Conservation (phyloP, 92 coral and sea anemone species). For the Actinernus sp. region DNA sequence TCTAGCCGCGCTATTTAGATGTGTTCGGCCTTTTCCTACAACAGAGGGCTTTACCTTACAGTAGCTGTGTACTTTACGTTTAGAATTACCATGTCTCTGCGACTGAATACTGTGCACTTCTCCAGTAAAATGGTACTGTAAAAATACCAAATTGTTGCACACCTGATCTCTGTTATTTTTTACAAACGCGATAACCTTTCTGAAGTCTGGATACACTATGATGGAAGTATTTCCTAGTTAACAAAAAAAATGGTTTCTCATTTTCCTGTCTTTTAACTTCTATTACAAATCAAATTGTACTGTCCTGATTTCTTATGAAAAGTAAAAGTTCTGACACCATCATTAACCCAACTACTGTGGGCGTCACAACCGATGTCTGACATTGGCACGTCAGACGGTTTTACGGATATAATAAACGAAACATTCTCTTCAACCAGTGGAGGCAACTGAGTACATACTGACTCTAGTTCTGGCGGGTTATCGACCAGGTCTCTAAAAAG, state of each 20-base stretch:
- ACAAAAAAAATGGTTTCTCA: background rate
- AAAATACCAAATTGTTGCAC: conserved; percentile 27
- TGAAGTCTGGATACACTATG: conserved; percentile 32
- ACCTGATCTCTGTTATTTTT: conserved; percentile 34
- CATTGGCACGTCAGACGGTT: conserved; percentile 33
- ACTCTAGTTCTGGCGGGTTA: conserved; percentile 8
- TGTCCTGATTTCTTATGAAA: background rate
- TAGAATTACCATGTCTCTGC: conserved; percentile 46
- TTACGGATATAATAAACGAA: conserved; percentile 19
- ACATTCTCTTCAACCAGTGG: conserved; percentile 34
- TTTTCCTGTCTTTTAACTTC: too few relatives aligned
- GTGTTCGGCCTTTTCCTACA: background rate
- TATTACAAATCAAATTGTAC: background rate
- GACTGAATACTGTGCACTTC: conserved; percentile 10
- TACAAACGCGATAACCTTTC: conserved; percentile 28
- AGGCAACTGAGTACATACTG: conserved; percentile 30
- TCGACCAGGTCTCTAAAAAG: conserved; percentile 30
- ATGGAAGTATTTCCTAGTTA: conserved; percentile 33
- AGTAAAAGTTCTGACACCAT: conserved; percentile 34
- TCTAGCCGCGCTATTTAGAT: background rate
- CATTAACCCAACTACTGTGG: conserved; percentile 34
- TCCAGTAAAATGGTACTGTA: conserved; percentile 45
- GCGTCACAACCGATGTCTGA: conserved; percentile 46
- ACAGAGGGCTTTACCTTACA: conserved; percentile 42
- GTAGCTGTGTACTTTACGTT: background rate